Percentiles rank a stretch among this genome's conserved stretches.
phyloP scores from a whole-genome alignment of 2,888 invertebrate species.

The Nasonia oneida region DNA sequence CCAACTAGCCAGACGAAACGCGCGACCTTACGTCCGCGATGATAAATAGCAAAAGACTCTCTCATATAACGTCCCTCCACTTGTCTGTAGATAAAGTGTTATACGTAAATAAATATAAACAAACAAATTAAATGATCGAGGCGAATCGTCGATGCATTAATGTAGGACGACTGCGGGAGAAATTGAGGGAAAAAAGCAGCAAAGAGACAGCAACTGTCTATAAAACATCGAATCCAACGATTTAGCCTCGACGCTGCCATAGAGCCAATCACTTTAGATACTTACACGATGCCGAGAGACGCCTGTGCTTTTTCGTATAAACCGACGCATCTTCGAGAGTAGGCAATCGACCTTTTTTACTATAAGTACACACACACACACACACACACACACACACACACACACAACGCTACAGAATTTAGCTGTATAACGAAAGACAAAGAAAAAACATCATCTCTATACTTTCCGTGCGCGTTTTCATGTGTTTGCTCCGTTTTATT shows the following conservation, averaged over 20 bases:
- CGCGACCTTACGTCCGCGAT: constrained; percentile 1
- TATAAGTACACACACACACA: background rate
- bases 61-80: background rate
- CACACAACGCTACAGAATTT: no score
- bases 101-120: background rate
- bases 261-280: constrained; percentile 49
- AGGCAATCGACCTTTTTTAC: background rate
- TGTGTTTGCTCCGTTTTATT: background rate
- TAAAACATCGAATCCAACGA: constrained; percentile 48
- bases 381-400: no score
- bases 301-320: constrained; percentile 41
- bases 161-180: background rate
- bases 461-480: no score
- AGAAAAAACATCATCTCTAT: no score
- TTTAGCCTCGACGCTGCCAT: constrained; percentile 57
- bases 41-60: background rate
- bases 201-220: constrained; percentile 28
- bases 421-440: no score
- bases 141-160: background rate
- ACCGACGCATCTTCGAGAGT: background rate
- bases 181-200: background rate
- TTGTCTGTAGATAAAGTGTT: background rate
- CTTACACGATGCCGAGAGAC: constrained; percentile 48
- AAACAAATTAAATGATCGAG: background rate
- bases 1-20: background rate